Percentiles rank a stretch among this genome's conserved stretches.
Evolutionary conservation across 2,113 vertebrate species (phyloP).

Genomic region (Nerophis lumbriciformis): DNA sequence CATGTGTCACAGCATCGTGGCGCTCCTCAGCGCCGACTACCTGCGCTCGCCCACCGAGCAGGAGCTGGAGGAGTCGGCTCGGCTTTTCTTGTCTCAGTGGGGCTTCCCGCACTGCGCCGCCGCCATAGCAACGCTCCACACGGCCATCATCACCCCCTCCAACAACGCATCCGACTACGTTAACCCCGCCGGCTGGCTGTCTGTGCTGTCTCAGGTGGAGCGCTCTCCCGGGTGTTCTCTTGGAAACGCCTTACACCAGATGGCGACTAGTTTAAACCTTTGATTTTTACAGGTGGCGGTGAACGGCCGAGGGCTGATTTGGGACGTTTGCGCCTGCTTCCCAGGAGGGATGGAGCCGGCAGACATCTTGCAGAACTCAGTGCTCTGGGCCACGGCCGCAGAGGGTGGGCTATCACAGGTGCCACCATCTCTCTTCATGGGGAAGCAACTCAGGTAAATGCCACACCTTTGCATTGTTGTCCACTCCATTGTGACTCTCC

Average conservation of each 20-base stretch:
- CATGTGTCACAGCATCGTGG: conserved; percentile 74
- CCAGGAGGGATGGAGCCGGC: conserved; percentile 70
- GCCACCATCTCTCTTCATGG: conserved; percentile 50
- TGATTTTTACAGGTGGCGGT: conserved; percentile 64
- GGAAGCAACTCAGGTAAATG: conserved; percentile 57
- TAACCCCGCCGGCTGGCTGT: conserved; percentile 75
- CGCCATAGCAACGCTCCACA: conserved; percentile 69
- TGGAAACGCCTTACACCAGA: neutral
- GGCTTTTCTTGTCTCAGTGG: conserved; percentile 54
- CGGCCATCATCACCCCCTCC: conserved; percentile 73
- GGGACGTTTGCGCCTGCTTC: conserved; percentile 75
- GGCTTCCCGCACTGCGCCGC: conserved; percentile 75
- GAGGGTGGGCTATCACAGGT: conserved; percentile 66
- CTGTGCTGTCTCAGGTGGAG: conserved; percentile 64
- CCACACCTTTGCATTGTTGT: neutral
- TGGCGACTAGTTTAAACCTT: neutral
- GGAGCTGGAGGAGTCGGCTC: conserved; percentile 62
- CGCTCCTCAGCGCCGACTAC: conserved; percentile 66
- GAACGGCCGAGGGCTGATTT: conserved; percentile 67
- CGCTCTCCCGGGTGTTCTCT: neutral
- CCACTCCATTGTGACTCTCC: too few relatives aligned
- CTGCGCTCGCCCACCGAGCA: conserved; percentile 56
- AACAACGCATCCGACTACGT: conserved; percentile 66
- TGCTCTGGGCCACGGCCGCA: conserved; percentile 68
- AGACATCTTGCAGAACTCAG: conserved; percentile 72